Conservation (phyloP, 2,888 invertebrate species). For the Diloba caeruleocephala region DNA sequence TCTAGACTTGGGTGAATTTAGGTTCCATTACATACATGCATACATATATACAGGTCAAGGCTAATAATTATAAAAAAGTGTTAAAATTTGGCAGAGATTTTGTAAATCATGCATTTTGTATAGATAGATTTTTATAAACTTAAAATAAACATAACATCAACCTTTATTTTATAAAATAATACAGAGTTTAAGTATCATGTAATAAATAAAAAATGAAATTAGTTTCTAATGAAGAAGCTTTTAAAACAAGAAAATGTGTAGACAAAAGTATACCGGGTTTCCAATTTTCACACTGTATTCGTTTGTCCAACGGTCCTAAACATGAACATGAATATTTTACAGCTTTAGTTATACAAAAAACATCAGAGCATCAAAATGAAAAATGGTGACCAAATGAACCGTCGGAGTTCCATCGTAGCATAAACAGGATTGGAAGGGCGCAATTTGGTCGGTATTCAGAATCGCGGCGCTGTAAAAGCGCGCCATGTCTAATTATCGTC, state of each 20-base stretch:
- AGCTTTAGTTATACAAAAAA: slow-evolving; percentile 41
- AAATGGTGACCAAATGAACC: slow-evolving; percentile 70
- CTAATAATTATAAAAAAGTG: too few relatives aligned
- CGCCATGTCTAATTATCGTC: slow-evolving; percentile 88
- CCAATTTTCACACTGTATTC: slow-evolving; percentile 7
- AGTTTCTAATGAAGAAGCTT: too few relatives aligned
- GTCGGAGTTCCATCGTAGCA: slow-evolving; percentile 74
- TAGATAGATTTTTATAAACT: background rate
- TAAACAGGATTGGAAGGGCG: slow-evolving; percentile 86
- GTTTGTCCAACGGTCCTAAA: slow-evolving; percentile 24
- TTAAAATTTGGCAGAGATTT: too few relatives aligned
- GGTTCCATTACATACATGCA: too few relatives aligned
- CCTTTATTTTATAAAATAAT: too few relatives aligned
- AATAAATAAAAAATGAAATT: too few relatives aligned
- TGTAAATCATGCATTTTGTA: too few relatives aligned
- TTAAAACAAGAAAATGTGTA: too few relatives aligned
- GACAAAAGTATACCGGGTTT: slow-evolving; percentile 4
- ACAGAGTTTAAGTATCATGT: too few relatives aligned
- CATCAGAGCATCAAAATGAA: slow-evolving; percentile 56
- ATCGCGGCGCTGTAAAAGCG: slow-evolving; percentile 85
- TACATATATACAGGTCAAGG: too few relatives aligned
- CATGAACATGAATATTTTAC: slow-evolving; percentile 29
- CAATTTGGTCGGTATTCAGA: slow-evolving; percentile 87
- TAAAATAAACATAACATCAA: too few relatives aligned
- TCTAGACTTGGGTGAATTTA: too few relatives aligned